These are phyloP conservation scores for Polietes domitor DNA, from an alignment of 2,888 invertebrate species.

Conservation along the genomic window DNA sequence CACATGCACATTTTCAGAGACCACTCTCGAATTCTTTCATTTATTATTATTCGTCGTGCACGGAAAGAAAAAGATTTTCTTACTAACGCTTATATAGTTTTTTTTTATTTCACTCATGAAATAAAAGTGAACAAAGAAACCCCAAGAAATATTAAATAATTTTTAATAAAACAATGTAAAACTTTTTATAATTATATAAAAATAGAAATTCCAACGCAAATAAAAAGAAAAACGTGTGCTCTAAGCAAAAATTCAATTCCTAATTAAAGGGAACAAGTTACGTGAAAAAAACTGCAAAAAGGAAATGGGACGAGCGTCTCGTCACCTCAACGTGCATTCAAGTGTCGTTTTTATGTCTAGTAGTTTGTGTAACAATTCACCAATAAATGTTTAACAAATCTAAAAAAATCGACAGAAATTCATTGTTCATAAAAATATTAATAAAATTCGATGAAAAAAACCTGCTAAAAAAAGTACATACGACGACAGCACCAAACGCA, in stretches of 20 bases:
- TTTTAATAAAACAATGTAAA: slow-evolving; percentile 40
- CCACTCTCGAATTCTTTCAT: slow-evolving; percentile 33
- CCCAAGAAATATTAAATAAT: slow-evolving; percentile 35
- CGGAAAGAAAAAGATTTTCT: slow-evolving; percentile 42
- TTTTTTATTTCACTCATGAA: slow-evolving; percentile 45
- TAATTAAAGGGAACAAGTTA: slow-evolving; percentile 43
- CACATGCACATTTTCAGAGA: slow-evolving; percentile 8
- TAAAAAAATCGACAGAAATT: slow-evolving; percentile 6
- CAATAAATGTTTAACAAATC: slow-evolving; percentile 26
- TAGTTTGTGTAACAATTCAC: slow-evolving; percentile 44
- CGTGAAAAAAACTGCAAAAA: slow-evolving; percentile 43
- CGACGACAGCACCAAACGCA: slow-evolving; percentile 36
- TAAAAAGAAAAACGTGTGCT: slow-evolving; percentile 34
- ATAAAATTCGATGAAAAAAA: slow-evolving; percentile 30
- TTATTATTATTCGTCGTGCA: slow-evolving; percentile 37
- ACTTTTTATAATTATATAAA: slow-evolving; percentile 8
- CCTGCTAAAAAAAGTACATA: slow-evolving; percentile 22
- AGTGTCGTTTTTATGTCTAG: slow-evolving; percentile 27
- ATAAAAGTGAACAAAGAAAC: slow-evolving; percentile 32
- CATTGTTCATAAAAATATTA: slow-evolving; percentile 25
- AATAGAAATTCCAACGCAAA: neutral
- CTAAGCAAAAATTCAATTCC: slow-evolving; percentile 17
- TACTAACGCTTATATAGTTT: slow-evolving; percentile 28
- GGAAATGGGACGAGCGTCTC: slow-evolving; percentile 49
- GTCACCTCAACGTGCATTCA: slow-evolving; percentile 35